Conservation (phyloP, 2,888 invertebrate genomes). For the Archips crataeganus region DNA sequence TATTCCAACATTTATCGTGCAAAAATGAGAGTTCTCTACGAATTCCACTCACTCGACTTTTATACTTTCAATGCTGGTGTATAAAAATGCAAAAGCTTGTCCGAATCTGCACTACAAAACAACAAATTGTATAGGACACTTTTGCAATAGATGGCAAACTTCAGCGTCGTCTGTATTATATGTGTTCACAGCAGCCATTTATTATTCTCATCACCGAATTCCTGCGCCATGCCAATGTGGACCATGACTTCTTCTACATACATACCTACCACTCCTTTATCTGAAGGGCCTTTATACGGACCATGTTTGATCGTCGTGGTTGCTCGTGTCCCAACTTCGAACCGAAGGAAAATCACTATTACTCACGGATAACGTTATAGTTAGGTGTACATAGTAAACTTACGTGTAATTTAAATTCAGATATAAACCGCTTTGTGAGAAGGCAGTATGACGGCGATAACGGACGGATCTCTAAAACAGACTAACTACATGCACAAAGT, state of each 20-base stretch:
- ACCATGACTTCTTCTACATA: background rate
- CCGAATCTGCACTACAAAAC: background rate
- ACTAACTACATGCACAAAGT: too few relatives aligned
- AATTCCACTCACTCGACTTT: background rate
- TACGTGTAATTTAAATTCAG: background rate
- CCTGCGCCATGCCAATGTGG: background rate
- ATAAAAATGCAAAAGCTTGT: background rate
- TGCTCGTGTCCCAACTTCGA: conserved; percentile 11
- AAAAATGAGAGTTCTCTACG: background rate
- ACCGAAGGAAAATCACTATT: conserved; percentile 1
- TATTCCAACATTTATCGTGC: background rate
- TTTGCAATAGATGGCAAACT: conserved; percentile 50
- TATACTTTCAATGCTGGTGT: background rate
- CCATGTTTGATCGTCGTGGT: conserved; percentile 10
- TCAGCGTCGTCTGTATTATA: conserved; percentile 39
- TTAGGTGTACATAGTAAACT: background rate
- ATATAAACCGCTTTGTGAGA: background rate
- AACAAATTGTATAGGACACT: conserved; percentile 16
- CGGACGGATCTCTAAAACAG: too few relatives aligned
- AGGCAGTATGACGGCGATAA: too few relatives aligned
- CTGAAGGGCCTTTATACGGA: background rate
- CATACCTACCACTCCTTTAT: background rate
- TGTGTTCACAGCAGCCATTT: conserved; percentile 49
- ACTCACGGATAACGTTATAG: background rate
- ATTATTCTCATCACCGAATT: conserved; percentile 50